A percentile compares a stretch with the other conserved stretches of the same genome.
Evolutionary conservation across 2,888 invertebrate species (phyloP).

Genomic region (Ormyrus thymus): DNA sequence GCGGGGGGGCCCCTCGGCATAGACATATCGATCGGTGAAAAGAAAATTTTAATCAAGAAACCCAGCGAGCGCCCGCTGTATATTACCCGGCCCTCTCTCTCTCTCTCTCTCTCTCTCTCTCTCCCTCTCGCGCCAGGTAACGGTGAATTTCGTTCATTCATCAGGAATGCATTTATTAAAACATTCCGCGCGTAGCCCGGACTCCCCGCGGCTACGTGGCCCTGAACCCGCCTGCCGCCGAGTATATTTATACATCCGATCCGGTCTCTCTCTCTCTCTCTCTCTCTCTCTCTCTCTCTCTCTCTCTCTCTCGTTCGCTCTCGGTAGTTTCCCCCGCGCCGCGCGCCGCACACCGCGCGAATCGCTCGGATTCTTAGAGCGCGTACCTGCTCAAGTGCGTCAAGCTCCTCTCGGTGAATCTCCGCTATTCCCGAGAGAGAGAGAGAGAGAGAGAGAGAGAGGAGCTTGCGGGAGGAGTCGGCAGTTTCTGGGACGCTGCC

Average conservation of each 20-base stretch:
- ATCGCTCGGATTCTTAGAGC: slow-evolving; percentile 60
- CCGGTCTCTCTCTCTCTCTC: slow-evolving; percentile 9
- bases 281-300: neutral
- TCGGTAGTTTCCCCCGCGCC: neutral
- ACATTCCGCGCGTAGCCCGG: slow-evolving; percentile 62
- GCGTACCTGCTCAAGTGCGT: neutral
- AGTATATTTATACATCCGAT: slow-evolving; percentile 18
- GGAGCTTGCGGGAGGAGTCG: slow-evolving; percentile 11
- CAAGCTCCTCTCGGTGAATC: slow-evolving; percentile 5
- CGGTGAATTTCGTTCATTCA: slow-evolving; percentile 65
- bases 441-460: neutral
- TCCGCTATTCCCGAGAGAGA: neutral
- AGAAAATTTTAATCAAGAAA: slow-evolving; percentile 50
- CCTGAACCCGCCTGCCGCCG: slow-evolving; percentile 1
- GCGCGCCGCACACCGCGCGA: slow-evolving; percentile 52
- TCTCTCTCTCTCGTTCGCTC: slow-evolving; percentile 41
- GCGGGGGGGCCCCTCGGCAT: neutral
- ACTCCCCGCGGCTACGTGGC: slow-evolving; percentile 56
- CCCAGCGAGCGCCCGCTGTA: no score
- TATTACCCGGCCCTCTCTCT: no score
- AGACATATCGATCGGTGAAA: slow-evolving; percentile 3
- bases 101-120: no score
- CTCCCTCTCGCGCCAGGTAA: slow-evolving; percentile 33
- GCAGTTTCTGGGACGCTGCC: slow-evolving; percentile 12
- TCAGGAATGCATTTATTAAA: slow-evolving; percentile 66